A percentile compares a stretch with the other conserved stretches of the same genome.
phyloP scores from a whole-genome alignment of 2,888 invertebrate species.

The Caenorhabditis becei region DNA sequence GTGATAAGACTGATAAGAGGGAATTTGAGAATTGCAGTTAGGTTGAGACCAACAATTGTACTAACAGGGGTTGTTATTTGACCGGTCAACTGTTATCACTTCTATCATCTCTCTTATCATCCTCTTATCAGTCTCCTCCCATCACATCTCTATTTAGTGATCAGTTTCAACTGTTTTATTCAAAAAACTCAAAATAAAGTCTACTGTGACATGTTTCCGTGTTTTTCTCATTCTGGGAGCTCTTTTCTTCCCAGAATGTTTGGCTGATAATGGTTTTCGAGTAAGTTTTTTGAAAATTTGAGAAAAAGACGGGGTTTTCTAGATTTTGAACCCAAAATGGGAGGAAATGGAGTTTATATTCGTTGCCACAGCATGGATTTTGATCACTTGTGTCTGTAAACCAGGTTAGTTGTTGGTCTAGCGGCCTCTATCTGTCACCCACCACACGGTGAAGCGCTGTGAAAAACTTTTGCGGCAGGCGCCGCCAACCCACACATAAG shows the following conservation, averaged over 20 bases:
- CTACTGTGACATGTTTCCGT: conserved; percentile 28
- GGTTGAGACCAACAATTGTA: too few relatives aligned
- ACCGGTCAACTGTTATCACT: conserved; percentile 2
- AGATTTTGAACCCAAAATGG: conserved; percentile 42
- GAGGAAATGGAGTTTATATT: conserved; percentile 24
- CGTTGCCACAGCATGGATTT: conserved; percentile 11
- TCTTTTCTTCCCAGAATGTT: background rate
- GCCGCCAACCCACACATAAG: too few relatives aligned
- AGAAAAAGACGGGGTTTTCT: background rate
- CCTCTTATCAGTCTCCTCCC: background rate
- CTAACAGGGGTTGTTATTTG: too few relatives aligned
- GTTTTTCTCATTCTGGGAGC: conserved; percentile 6
- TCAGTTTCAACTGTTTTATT: background rate
- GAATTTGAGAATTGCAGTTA: too few relatives aligned
- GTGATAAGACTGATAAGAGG: too few relatives aligned
- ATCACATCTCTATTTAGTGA: background rate
- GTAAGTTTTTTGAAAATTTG: background rate
- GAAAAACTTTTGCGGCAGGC: too few relatives aligned
- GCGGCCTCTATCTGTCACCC: too few relatives aligned
- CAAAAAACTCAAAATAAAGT: conserved; percentile 35
- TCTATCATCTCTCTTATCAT: background rate
- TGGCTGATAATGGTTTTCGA: conserved; percentile 2
- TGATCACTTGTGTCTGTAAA: conserved; percentile 19
- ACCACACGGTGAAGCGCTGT: too few relatives aligned
- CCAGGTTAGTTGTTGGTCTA: background rate